Conservation (phyloP, 2,888 invertebrate species). For the Lithophane leautieri region DNA sequence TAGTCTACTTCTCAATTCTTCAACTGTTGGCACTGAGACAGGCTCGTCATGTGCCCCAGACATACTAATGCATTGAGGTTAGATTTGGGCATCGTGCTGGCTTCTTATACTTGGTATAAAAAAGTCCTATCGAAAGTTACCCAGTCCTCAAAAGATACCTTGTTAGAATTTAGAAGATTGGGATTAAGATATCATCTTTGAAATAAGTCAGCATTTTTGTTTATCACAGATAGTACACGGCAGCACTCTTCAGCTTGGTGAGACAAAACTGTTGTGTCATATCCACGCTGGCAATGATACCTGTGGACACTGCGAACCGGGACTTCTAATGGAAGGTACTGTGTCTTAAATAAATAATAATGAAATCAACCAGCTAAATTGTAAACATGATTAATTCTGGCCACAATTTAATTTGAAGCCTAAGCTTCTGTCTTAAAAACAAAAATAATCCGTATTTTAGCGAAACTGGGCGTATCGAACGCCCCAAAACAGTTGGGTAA, state of each 20-base stretch:
- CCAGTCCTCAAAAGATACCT: background rate
- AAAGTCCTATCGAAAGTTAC: background rate
- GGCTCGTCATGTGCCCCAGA: too few species aligned
- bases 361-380: background rate
- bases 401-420: background rate
- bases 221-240: conserved; percentile 90
- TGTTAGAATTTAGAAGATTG: background rate
- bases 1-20: too few species aligned
- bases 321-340: conserved; percentile 91
- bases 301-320: conserved; percentile 98
- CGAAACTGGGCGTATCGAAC: background rate
- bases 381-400: background rate
- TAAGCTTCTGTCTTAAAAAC: background rate
- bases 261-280: conserved; percentile 95
- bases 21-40: too few species aligned
- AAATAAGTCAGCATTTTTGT: background rate
- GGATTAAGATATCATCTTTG: background rate
- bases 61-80: too few species aligned
- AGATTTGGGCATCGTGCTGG: too few species aligned
- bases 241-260: conserved; percentile 92
- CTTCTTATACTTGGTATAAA: background rate
- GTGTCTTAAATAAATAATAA: background rate
- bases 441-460: background rate
- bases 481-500: background rate
- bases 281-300: conserved; percentile 97